phyloP scores from a whole-genome alignment of 2,888 invertebrate genomes.

The Agonopterix subpropinquella region DNA sequence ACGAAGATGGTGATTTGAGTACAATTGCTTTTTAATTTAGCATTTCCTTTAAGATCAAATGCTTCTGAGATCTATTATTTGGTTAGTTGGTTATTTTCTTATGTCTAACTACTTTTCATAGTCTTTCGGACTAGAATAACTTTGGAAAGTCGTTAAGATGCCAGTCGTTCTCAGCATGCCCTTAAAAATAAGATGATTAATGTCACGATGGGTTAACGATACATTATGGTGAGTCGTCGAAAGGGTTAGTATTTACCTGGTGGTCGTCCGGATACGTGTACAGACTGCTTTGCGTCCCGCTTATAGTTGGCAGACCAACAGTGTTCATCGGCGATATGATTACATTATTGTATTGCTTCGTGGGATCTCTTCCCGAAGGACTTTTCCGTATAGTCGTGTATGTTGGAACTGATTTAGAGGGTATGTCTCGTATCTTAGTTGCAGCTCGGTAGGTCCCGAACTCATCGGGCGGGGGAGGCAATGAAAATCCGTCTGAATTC shows the following conservation, averaged over 20 bases:
- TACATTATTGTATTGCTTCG: conserved; percentile 38
- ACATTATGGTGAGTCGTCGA: conserved; percentile 34
- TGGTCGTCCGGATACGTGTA: conserved; percentile 59
- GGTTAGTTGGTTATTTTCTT: conserved; percentile 3
- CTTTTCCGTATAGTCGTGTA: conserved; percentile 53
- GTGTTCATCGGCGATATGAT: conserved; percentile 55
- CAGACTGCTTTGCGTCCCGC: conserved; percentile 41
- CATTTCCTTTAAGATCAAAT: conserved; percentile 15
- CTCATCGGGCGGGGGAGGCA: conserved; percentile 67
- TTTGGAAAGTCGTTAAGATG: conserved; percentile 32
- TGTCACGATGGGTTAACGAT: conserved; percentile 11
- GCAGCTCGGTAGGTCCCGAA: conserved; percentile 59
- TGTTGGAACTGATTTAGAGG: conserved; percentile 45
- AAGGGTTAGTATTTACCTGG: conserved; percentile 62
- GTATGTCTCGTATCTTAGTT: conserved; percentile 53
- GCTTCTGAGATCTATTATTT: conserved; percentile 32
- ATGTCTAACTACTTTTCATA: conserved; percentile 19
- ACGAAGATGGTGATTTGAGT: conserved; percentile 25
- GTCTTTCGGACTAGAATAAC: conserved; percentile 38
- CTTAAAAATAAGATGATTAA: conserved; percentile 37
- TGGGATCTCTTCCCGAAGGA: conserved; percentile 40
- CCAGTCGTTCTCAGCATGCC: conserved; percentile 31
- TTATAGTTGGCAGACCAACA: conserved; percentile 55
- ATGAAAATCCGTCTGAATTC: conserved; percentile 60
- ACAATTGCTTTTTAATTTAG: conserved; percentile 1